Conservation (phyloP, 1,140 invertebrate species). For the Schlechtendalia chinensis region DNA sequence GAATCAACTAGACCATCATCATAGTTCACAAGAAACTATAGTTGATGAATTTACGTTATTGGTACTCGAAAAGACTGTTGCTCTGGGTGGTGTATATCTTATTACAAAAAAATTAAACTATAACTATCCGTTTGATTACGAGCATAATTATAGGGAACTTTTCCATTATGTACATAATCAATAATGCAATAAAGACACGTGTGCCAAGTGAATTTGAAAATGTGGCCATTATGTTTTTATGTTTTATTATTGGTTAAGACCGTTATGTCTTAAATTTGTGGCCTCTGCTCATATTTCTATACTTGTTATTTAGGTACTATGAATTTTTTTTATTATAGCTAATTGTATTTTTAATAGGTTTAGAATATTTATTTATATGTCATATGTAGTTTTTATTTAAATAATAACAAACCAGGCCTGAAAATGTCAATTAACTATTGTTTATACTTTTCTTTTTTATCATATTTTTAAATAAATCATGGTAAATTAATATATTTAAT, state of each 20-base stretch:
- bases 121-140: conserved; percentile 60
- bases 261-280: background rate
- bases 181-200: background rate
- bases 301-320: conserved; percentile 18
- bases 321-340: background rate
- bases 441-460: background rate
- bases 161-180: conserved; percentile 57
- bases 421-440: conserved; percentile 22
- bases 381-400: conserved; percentile 3
- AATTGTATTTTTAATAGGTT: conserved; percentile 6
- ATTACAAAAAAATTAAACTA: conserved; percentile 65
- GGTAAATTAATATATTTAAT: background rate
- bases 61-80: conserved; percentile 64
- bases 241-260: background rate
- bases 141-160: conserved; percentile 60
- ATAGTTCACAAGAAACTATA: conserved; percentile 55
- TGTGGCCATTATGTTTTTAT: background rate
- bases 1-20: conserved; percentile 55
- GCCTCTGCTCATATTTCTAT: background rate
- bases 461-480: background rate
- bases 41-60: conserved; percentile 62
- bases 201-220: background rate
- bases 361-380: background rate
- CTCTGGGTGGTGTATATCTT: conserved; percentile 73
- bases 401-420: background rate